Conservation (phyloP, 2,888 invertebrate species). For the Cabera pusaria region DNA sequence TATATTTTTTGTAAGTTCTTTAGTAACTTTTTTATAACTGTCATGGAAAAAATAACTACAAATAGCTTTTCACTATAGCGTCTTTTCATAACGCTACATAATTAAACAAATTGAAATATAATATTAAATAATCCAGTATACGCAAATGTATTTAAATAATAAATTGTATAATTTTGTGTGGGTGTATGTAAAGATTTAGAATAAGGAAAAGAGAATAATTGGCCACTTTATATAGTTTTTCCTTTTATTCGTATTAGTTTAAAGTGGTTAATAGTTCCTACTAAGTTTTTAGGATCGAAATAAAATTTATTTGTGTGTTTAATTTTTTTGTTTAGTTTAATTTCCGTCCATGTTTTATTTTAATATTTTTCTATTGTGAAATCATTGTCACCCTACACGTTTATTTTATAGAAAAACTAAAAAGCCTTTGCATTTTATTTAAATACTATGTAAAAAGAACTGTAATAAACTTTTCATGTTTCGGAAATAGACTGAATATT, state of each 20-base stretch:
- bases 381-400: constrained; percentile 19
- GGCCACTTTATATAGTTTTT: constrained; percentile 54
- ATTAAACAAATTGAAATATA: too few species aligned
- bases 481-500: too few species aligned
- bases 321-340: constrained; percentile 2
- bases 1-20: too few species aligned
- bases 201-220: constrained; percentile 45
- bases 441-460: too few species aligned
- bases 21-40: too few species aligned
- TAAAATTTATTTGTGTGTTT: constrained; percentile 17
- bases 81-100: too few species aligned
- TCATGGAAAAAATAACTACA: too few species aligned
- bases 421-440: too few species aligned
- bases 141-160: constrained; percentile 4
- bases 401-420: too few species aligned
- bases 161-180: constrained; percentile 23
- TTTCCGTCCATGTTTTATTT: constrained; percentile 20
- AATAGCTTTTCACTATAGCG: too few species aligned
- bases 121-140: constrained; percentile 6
- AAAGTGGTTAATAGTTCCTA: constrained; percentile 77
- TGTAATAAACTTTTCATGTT: too few species aligned
- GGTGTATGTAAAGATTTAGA: constrained; percentile 32
- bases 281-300: constrained; percentile 44
- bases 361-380: constrained; percentile 3
- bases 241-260: constrained; percentile 37